Percentiles rank a stretch among this genome's conserved stretches.
phyloP scores from a whole-genome alignment of 2,113 vertebrate species.

The Hippocampus comes region DNA sequence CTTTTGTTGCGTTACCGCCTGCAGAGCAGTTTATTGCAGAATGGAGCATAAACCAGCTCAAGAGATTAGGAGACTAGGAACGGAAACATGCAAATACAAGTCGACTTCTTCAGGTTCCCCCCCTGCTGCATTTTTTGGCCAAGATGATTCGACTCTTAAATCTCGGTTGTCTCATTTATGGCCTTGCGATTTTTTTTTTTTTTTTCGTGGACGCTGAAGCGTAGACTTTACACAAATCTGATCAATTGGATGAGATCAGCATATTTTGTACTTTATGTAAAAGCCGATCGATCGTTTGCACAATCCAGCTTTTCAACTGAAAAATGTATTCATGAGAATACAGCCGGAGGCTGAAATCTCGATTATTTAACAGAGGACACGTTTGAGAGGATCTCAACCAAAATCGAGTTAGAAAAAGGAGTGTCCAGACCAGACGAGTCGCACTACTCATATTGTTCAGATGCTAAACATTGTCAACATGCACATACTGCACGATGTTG shows the following conservation, averaged over 20 bases:
- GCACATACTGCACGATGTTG: background rate
- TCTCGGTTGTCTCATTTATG: background rate
- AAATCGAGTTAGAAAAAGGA: background rate
- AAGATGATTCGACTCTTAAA: background rate
- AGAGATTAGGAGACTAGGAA: conserved; percentile 15
- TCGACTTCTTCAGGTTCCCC: conserved; percentile 16
- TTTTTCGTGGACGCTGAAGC: too few relatives aligned
- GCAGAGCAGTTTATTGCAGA: conserved; percentile 20
- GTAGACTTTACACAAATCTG: too few relatives aligned
- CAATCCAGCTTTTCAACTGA: background rate
- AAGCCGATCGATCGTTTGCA: too few relatives aligned
- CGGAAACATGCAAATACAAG: conserved; percentile 34
- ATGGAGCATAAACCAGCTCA: conserved; percentile 22
- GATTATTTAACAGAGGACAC: background rate
- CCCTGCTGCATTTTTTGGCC: conserved; percentile 12
- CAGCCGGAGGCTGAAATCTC: background rate
- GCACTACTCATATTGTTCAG: background rate
- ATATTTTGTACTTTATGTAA: too few relatives aligned
- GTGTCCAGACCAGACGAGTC: background rate
- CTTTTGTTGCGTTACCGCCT: conserved; percentile 5
- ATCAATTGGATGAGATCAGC: too few relatives aligned
- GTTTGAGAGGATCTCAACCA: background rate
- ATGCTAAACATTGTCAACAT: background rate
- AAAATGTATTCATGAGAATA: background rate
- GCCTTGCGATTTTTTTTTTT: background rate